Evolutionary conservation across 2,888 invertebrate genomes (phyloP).

Genomic region (Lasioglossum pauxillum): DNA sequence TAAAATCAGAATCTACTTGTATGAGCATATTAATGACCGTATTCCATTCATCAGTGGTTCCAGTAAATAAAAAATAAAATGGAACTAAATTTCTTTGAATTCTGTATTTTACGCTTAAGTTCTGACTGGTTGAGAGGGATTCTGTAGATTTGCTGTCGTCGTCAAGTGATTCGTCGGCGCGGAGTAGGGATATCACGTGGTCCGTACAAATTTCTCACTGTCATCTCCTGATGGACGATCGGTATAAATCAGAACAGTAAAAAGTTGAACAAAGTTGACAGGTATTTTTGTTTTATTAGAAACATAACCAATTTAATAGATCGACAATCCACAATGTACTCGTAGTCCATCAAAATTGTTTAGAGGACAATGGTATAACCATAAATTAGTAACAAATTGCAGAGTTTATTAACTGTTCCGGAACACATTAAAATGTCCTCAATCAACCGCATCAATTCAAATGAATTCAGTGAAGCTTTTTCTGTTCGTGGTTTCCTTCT

Average conservation of each 20-base stretch:
- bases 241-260: too few relatives aligned
- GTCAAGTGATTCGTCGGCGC: too few relatives aligned
- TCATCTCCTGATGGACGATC: too few relatives aligned
- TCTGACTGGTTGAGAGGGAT: too few relatives aligned
- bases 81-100: background rate
- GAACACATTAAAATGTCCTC: too few relatives aligned
- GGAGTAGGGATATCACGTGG: too few relatives aligned
- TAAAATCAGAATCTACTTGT: background rate
- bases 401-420: background rate
- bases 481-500: background rate
- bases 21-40: background rate
- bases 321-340: too few relatives aligned
- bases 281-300: too few relatives aligned
- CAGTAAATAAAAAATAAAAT: background rate
- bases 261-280: too few relatives aligned
- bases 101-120: background rate
- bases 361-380: background rate
- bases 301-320: too few relatives aligned
- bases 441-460: background rate
- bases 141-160: too few relatives aligned
- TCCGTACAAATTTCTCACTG: too few relatives aligned
- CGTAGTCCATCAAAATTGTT: background rate
- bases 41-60: background rate
- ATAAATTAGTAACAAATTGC: background rate
- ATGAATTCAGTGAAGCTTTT: background rate